Evolutionary conservation across 2,797 vertebrate species (phyloP), one percentile per base, ranked within the genome.

Genomic region (Crenichthys baileyi): DNA sequence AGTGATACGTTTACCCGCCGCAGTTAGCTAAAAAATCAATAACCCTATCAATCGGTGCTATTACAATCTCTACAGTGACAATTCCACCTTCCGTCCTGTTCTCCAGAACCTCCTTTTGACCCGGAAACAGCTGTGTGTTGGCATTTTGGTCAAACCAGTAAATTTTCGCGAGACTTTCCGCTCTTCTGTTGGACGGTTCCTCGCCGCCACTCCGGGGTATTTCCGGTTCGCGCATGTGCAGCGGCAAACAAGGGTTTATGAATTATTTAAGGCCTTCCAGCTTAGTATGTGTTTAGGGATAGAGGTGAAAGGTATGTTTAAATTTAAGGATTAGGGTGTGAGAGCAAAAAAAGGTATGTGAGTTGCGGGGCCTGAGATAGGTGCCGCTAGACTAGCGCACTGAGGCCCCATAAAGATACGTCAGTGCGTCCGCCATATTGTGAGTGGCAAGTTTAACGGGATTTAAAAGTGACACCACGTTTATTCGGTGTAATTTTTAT

Each of bases 81-180:
- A 63, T 71, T 81, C 63, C 78, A n/a, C 79, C 78, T 75, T 50
- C 72, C 70, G 70, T 6, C 29, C 72, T 22, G 76, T 83, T 84
- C 79, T 78, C 79, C 67, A 48, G n/a, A 26, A 70, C 44, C 73
- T 63, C 48, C 65, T 18, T 36, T 2, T 77, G 85, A 88, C 81
- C 91, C 87, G 88, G 88, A 93, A 72, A 87, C 63, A 60, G 58
- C 80, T 51, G 1, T 0, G 61, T 24, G 29, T 50, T 72, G 51
- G 73, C 72, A 80, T 83, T 83, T 87, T 80, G 60, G 31, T 60
- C 15, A 82, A 81, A 81, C 65, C 68, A 61, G 73, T 46, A 13
- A 73, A 41, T 72, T 79, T 85, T 76, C 90, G 90, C 90, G 90
- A 92, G 90, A 91, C 76, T 87, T 91, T 76, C 76, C 39, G 73